phyloP scores from a whole-genome alignment of 2,113 vertebrate species.

The Myotis davidii region DNA sequence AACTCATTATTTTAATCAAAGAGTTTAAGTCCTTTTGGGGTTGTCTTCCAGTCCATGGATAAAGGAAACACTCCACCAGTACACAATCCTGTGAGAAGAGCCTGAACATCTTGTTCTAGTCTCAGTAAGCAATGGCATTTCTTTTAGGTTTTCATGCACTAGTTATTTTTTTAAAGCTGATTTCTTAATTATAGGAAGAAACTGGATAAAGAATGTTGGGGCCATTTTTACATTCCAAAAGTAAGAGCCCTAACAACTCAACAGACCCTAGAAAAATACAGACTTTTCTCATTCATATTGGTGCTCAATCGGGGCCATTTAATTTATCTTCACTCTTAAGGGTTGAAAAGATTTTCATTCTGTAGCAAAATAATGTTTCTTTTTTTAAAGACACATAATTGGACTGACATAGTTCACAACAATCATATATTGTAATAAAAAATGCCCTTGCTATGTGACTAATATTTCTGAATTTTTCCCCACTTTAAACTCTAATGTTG shows the following conservation, averaged over 20 bases:
- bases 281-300: not conserved
- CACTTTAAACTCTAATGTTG: not conserved
- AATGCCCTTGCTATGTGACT: not conserved
- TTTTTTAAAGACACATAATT: not conserved
- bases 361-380: not conserved
- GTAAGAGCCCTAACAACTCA: not conserved
- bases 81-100: not conserved
- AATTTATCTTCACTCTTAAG: not conserved
- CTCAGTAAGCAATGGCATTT: not conserved
- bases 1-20: not conserved
- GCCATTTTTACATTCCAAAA: not conserved
- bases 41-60: not conserved
- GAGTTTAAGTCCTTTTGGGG: not conserved
- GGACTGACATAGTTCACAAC: not conserved
- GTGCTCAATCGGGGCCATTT: not conserved
- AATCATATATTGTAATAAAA: not conserved
- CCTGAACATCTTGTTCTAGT: not conserved
- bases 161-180: not conserved
- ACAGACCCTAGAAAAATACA: not conserved
- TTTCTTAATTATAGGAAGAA: not conserved
- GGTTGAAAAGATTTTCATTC: not conserved
- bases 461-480: not conserved
- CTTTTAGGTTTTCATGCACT: not conserved
- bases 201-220: not conserved
- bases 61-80: not conserved